Percentiles rank a stretch among this genome's conserved stretches.
Conservation (phyloP, 2,797 vertebrate genomes). For the Gila robusta region DNA sequence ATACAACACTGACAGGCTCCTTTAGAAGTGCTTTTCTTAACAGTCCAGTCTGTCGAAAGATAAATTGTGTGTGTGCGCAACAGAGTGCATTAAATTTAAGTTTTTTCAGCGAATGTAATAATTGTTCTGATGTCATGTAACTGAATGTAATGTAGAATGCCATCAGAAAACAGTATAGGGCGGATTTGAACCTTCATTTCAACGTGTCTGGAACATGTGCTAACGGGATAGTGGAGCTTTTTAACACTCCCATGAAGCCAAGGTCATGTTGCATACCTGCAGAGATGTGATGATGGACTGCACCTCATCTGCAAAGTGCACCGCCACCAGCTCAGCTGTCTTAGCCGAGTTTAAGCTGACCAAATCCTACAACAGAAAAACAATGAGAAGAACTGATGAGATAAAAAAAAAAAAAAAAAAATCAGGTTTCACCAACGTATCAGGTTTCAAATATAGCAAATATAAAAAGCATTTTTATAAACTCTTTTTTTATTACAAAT, state of each 20-base stretch:
- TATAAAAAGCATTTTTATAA: no score
- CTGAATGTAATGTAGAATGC: neutral
- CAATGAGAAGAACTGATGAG: neutral
- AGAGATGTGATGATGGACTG: conserved; percentile 84
- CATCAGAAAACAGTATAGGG: neutral
- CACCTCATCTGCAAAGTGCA: conserved; percentile 86
- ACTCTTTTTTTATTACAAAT: neutral
- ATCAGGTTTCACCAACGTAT: neutral
- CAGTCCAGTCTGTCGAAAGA: neutral
- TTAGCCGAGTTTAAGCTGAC: conserved; percentile 86
- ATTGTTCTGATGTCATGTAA: neutral
- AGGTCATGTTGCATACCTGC: conserved; percentile 75
- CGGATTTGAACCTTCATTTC: neutral
- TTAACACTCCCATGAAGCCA: neutral
- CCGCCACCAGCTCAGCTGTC: conserved; percentile 88
- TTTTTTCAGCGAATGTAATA: neutral
- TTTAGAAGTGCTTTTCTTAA: neutral
- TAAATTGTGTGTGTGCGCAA: neutral
- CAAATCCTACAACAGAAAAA: conserved; percentile 81
- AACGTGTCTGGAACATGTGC: neutral
- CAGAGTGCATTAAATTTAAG: neutral
- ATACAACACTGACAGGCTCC: neutral
- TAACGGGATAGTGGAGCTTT: neutral
- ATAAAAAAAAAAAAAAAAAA: neutral
- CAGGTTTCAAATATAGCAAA: no score